Conservation (phyloP, 2,797 vertebrate species). For the Chiloscyllium punctatum region DNA sequence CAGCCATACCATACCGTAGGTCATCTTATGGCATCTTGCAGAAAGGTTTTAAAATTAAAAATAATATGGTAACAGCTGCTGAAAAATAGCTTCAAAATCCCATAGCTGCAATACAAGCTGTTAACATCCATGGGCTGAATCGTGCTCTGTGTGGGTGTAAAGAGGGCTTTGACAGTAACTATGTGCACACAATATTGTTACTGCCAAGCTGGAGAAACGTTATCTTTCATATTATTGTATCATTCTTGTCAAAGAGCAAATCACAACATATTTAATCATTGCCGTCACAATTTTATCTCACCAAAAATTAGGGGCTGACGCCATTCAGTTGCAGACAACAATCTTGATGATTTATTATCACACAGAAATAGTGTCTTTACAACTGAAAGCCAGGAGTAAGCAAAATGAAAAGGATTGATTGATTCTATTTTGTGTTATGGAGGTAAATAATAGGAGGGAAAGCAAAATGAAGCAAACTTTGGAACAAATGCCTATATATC, state of each 20-base stretch:
- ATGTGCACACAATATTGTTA: not conserved
- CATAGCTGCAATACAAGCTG: not conserved
- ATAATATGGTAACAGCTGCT: conserved; percentile 27
- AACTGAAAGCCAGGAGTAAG: not conserved
- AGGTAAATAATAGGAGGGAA: not conserved
- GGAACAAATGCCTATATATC: not conserved
- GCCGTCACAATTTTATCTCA: not conserved
- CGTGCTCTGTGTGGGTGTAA: conserved; percentile 25
- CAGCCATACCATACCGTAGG: not conserved
- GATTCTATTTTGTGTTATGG: not conserved
- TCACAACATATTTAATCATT: conserved; percentile 8
- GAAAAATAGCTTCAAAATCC: conserved; percentile 21
- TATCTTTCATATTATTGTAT: conserved; percentile 27
- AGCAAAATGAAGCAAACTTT: not conserved
- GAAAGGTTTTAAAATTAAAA: conserved; percentile 28
- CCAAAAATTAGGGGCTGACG: not conserved
- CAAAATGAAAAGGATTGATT: not conserved
- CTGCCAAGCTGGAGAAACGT: not conserved
- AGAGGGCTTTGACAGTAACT: conserved; percentile 17
- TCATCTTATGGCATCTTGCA: not conserved
- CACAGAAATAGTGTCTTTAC: not conserved
- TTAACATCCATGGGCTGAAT: conserved; percentile 37
- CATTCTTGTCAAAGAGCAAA: not conserved
- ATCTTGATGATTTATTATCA: not conserved
- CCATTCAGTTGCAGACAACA: not conserved